Evolutionary conservation across 2,888 invertebrate species (phyloP), one percentile per base, ranked within the genome.

Genomic region (Pachydiplax longipennis): DNA sequence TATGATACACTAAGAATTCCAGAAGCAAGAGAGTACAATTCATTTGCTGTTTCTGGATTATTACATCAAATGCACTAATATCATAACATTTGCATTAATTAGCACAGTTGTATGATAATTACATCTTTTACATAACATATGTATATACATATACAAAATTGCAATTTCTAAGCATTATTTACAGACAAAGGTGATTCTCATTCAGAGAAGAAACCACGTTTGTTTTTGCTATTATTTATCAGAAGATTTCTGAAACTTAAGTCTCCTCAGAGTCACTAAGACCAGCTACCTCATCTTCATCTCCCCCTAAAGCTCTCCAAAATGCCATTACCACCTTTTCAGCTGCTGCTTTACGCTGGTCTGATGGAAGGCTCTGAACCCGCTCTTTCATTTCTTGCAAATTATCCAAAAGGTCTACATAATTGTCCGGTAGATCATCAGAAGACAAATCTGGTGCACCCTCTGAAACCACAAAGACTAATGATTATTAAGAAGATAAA

Each of bases 221-320:
- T 31, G 3, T 25, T 18, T 53, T 53, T 53, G 1, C 53, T 18
- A 53, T 1, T 18, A 4, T 3, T 35, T 65, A 1, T 1, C 3
- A 35, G 22, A 18, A 31, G 13, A 53, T 53, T 4, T n/a, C 82
- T 31, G 25, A 13, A 40, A 58, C 18, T 90, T 90, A 91, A 5
- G 91, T 90, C 13, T 92, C 92, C 35, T 92, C 92, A 73, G 93
- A 92, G 5, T 92, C 92, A 37, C 92, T 92, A 22, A 93, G 91
- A 40, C 93, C 95, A 91, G 94, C 94, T 91, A 96, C 94, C 94
- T 97, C 97, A 92, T 96, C 96, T 53, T 94, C 94, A 93, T 96
- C 96, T 31, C 97, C 97, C 31, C 96, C 97, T 92, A 97, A 96
- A 0, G 97, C 96, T 92, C 95, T 95, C 97, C 97, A 97, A 93